Evolutionary conservation across 2,888 invertebrate genomes (phyloP).

Genomic region (Eurytoma adleriae): DNA sequence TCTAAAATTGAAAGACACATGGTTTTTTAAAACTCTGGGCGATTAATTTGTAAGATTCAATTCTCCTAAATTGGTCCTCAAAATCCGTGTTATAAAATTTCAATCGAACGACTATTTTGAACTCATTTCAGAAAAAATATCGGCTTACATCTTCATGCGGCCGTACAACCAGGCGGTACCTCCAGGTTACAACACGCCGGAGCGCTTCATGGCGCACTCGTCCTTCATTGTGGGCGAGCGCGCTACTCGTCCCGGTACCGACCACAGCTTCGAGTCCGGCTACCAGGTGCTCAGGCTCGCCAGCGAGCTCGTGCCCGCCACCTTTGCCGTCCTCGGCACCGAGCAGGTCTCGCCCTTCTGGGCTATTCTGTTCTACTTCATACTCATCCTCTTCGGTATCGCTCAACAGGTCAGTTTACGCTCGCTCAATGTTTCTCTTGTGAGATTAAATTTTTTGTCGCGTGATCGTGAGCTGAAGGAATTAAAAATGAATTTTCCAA

Average conservation of each 20-base stretch:
- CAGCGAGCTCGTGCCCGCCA: slow-evolving; percentile 93
- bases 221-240: slow-evolving; percentile 85
- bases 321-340: slow-evolving; percentile 86
- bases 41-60: too few relatives aligned
- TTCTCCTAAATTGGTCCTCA: too few relatives aligned
- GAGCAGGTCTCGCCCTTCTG: slow-evolving; percentile 90
- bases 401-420: slow-evolving; percentile 83
- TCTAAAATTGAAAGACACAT: too few relatives aligned
- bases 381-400: slow-evolving; percentile 90
- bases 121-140: slow-evolving; percentile 80
- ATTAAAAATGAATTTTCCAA: slow-evolving; percentile 16
- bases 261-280: slow-evolving; percentile 81
- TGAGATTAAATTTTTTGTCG: not conserved
- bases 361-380: slow-evolving; percentile 91
- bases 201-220: slow-evolving; percentile 84
- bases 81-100: too few relatives aligned
- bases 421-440: not conserved
- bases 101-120: not conserved
- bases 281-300: slow-evolving; percentile 91
- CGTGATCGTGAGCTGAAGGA: too few relatives aligned
- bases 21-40: too few relatives aligned
- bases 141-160: slow-evolving; percentile 85
- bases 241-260: slow-evolving; percentile 79
- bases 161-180: slow-evolving; percentile 81
- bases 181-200: slow-evolving; percentile 80